Evolutionary conservation across 2,797 vertebrate genomes (phyloP), one percentile per base, ranked within the genome.

Genomic region (Pseudotriccus pelzelni): DNA sequence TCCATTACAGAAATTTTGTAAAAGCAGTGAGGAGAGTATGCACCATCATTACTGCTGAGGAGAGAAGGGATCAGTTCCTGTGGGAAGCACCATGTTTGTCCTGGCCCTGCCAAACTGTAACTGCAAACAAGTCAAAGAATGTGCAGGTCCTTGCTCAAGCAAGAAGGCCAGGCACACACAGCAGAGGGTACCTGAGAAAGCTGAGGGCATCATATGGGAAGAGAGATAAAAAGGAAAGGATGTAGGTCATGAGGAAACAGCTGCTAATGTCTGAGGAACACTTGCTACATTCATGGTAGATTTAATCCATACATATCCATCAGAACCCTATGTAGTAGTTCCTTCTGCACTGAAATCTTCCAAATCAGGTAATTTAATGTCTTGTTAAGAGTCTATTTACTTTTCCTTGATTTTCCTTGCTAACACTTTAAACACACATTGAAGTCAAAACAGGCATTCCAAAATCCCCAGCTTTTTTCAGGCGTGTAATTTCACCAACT

Each of bases 31-130:
- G 1, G 27, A 84, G 6, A 43, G 13, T 7, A 6, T 1, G 4
- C 41, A 73, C 7, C 22, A 18, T 7, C 7, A 14, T 0, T 43
- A 21, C 19, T 84, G 37, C 28, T 19, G 53, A 46, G 32, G 52
- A 79, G 21, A 66, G 36, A 39, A 34, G 3, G 32, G 24, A 28
- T 93, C 46, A 22, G 53, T 8, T 17, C 58, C 37, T 20, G 7
- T 1, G 2, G 28, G 73, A 90, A 4, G 3, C 0, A 0, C 18
- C 0, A 0, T 44, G 43, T 23, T 67, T 52, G 30, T 3, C 47
- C 36, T 25, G 24, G 56, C 20, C 37, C 28, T 25, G 18, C 18
- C 30, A 49, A 47, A 41, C 10, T 41, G 23, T 28, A 70, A 15
- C 76, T n/a, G 60, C 58, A 41, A 77, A 60, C 4, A 11, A 53